Conservation (phyloP, 2,888 invertebrate genomes). For the Lissonota sp. region DNA sequence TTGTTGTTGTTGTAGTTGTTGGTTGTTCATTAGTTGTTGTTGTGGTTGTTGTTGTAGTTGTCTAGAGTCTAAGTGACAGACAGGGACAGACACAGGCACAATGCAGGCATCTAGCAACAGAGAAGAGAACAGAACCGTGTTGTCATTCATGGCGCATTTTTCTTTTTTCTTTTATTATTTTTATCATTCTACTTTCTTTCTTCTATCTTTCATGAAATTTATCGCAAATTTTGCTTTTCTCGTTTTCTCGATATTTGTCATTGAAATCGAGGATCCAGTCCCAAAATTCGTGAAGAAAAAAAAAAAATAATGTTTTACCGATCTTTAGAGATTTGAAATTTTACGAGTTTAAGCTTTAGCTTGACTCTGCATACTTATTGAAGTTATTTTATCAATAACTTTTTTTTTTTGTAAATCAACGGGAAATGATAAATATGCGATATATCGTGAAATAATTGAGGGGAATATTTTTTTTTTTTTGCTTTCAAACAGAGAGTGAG, state of each 20-base stretch:
- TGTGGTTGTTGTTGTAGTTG: slow-evolving; percentile 79
- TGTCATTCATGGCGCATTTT: slow-evolving; percentile 83
- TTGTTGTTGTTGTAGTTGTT: slow-evolving; percentile 76
- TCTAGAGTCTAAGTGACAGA: slow-evolving; percentile 84
- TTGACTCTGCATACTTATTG: background rate
- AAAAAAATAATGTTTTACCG: background rate
- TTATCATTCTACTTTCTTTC: slow-evolving; percentile 23
- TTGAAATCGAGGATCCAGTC: background rate
- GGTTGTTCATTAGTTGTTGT: slow-evolving; percentile 80
- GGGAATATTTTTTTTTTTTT: background rate
- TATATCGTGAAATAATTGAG: background rate
- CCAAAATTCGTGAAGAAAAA: background rate
- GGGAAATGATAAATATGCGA: slow-evolving; percentile 13
- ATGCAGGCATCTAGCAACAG: slow-evolving; percentile 97
- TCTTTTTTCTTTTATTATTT: slow-evolving; percentile 58
- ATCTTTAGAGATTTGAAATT: background rate
- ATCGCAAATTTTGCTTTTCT: slow-evolving; percentile 1
- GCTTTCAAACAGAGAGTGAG: slow-evolving; percentile 20
- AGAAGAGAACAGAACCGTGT: slow-evolving; percentile 87
- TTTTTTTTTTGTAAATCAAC: background rate
- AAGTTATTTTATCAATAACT: background rate
- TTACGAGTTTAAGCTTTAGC: background rate
- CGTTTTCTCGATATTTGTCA: slow-evolving; percentile 60
- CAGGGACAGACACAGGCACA: slow-evolving; percentile 84
- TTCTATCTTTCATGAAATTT: slow-evolving; percentile 11